Percentiles rank a stretch among this genome's conserved stretches.
Conservation (phyloP, 2,113 vertebrate genomes). For the Anhinga anhinga region DNA sequence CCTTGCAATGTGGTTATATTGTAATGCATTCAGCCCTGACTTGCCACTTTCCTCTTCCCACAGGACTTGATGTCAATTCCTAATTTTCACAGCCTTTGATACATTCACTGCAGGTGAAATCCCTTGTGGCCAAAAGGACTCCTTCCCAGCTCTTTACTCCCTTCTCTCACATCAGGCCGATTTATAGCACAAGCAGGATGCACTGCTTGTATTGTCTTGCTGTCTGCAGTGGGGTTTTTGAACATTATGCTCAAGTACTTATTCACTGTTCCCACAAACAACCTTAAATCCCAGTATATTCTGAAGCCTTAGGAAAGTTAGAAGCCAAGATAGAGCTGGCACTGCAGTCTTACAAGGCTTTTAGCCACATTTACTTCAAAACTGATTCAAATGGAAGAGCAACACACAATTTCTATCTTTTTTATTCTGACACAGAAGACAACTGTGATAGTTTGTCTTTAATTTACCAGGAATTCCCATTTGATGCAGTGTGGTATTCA, state of each 20-base stretch:
- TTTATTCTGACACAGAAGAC: background rate
- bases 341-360: background rate
- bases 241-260: background rate
- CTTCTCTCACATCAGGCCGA: background rate
- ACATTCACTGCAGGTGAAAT: background rate
- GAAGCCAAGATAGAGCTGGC: background rate
- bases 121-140: background rate
- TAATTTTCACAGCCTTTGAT: background rate
- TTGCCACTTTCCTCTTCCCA: background rate
- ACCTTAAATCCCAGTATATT: background rate
- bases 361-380: background rate
- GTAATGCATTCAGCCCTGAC: background rate
- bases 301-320: background rate
- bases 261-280: background rate
- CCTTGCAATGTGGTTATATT: background rate
- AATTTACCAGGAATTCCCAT: background rate
- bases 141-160: background rate
- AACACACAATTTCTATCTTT: background rate
- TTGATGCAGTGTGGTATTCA: background rate
- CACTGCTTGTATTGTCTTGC: background rate
- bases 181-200: background rate
- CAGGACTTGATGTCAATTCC: background rate
- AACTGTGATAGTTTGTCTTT: background rate
- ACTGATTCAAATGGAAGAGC: background rate
- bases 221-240: background rate